phyloP scores from a whole-genome alignment of 2,113 vertebrate species.

The Sarotherodon lohbergeri region DNA sequence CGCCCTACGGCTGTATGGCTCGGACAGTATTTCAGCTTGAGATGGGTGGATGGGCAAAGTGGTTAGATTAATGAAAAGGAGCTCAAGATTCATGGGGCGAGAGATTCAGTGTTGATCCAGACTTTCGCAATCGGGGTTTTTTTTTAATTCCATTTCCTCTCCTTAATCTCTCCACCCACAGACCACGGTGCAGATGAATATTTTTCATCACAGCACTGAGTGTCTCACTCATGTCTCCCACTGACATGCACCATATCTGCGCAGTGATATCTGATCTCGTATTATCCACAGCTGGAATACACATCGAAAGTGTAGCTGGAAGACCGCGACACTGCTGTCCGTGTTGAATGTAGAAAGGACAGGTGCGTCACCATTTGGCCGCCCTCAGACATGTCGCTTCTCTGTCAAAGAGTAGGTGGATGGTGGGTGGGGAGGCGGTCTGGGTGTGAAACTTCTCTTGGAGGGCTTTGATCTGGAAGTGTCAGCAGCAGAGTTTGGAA shows the following conservation, averaged over 20 bases:
- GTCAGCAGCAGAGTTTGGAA: constrained; percentile 37
- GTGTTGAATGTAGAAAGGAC: constrained; percentile 33
- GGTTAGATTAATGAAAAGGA: constrained; percentile 1
- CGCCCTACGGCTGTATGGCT: constrained; percentile 33
- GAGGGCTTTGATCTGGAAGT: constrained; percentile 70
- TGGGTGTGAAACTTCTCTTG: constrained; percentile 42
- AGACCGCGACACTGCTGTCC: background rate
- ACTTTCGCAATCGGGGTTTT: constrained; percentile 18
- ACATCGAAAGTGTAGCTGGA: constrained; percentile 2
- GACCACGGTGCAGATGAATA: background rate
- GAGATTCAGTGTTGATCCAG: constrained; percentile 12
- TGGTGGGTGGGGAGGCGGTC: background rate
- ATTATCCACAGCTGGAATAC: constrained; percentile 50
- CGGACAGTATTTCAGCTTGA: constrained; percentile 18
- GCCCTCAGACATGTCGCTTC: constrained; percentile 47
- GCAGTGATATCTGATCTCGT: constrained; percentile 25
- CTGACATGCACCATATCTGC: background rate
- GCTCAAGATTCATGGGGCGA: background rate
- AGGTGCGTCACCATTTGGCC: constrained; percentile 72
- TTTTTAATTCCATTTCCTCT: constrained; percentile 11
- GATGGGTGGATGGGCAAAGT: constrained; percentile 16
- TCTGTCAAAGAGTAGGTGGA: constrained; percentile 64
- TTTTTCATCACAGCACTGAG: background rate
- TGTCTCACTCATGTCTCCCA: background rate
- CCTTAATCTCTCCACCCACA: constrained; percentile 12